Percentiles rank a stretch among this genome's conserved stretches.
Evolutionary conservation across 2,113 vertebrate genomes (phyloP).

Genomic region (Melanostigma gelatinosum): DNA sequence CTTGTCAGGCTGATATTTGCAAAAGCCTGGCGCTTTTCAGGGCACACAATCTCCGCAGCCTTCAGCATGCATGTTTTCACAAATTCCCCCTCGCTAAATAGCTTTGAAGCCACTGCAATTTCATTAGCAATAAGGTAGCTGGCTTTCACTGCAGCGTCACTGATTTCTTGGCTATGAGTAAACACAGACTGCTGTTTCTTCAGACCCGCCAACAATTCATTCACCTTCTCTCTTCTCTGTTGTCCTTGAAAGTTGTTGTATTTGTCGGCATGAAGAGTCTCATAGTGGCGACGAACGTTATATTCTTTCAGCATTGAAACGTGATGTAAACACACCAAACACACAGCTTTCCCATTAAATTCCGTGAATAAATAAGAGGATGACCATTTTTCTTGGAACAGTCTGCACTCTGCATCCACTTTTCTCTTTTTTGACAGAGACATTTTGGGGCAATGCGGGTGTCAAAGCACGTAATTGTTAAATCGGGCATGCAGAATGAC

Average conservation of each 20-base stretch:
- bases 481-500: no score
- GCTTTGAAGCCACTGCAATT: not conserved
- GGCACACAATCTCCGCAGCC: no score
- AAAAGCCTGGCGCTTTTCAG: no score
- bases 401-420: no score
- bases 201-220: not conserved
- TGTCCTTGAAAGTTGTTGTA: not conserved
- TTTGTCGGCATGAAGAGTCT: not conserved
- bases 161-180: not conserved
- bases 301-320: not conserved
- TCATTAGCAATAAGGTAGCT: slow-evolving; percentile 6
- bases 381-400: not conserved
- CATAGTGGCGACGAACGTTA: not conserved
- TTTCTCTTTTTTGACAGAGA: not conserved
- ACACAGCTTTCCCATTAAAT: not conserved
- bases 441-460: no score
- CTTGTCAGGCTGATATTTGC: no score
- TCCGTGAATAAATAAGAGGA: no score
- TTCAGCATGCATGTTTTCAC: no score
- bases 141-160: slow-evolving; percentile 10
- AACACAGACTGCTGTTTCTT: slow-evolving; percentile 15
- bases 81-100: no score
- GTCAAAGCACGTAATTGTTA: no score
- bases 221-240: not conserved
- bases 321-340: not conserved